A percentile compares a stretch with the other conserved stretches of the same genome.
Conservation (phyloP, 2,113 vertebrate genomes). For the Aegithalos caudatus region DNA sequence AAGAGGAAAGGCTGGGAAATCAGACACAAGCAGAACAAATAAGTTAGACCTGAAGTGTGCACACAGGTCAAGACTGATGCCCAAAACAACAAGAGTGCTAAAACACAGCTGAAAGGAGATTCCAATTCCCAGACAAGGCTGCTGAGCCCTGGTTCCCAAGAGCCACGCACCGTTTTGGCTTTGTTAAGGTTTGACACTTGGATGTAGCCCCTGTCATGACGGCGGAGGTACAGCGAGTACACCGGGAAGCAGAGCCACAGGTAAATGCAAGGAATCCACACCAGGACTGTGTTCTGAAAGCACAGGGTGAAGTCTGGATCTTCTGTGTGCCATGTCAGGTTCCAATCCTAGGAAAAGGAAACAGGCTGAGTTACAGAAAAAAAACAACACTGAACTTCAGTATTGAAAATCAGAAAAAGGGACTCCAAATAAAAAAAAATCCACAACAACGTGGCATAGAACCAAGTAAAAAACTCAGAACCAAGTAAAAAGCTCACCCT, state of each 20-base stretch:
- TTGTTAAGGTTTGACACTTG: slow-evolving; percentile 91
- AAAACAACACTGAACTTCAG: background rate
- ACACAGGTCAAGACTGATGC: background rate
- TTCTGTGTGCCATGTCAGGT: slow-evolving; percentile 84
- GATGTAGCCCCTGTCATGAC: slow-evolving; percentile 86
- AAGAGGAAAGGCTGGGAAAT: background rate
- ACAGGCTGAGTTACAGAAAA: background rate
- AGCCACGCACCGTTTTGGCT: slow-evolving; percentile 85
- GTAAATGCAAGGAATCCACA: slow-evolving; percentile 89
- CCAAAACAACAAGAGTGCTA: background rate
- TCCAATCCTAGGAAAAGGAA: slow-evolving; percentile 83
- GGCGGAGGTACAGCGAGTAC: slow-evolving; percentile 83
- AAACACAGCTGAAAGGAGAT: background rate
- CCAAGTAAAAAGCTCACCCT: background rate
- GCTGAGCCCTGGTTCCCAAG: accelerated
- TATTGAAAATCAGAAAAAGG: background rate
- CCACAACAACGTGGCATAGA: background rate
- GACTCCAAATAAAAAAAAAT: background rate
- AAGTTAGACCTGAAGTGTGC: background rate
- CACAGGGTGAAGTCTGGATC: slow-evolving; percentile 89
- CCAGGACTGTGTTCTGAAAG: slow-evolving; percentile 91
- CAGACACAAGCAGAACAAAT: background rate
- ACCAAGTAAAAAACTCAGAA: background rate
- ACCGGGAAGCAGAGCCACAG: slow-evolving; percentile 87
- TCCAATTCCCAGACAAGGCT: background rate